Conservation (phyloP, 1,140 invertebrate species). For the Cydia pomonella region DNA sequence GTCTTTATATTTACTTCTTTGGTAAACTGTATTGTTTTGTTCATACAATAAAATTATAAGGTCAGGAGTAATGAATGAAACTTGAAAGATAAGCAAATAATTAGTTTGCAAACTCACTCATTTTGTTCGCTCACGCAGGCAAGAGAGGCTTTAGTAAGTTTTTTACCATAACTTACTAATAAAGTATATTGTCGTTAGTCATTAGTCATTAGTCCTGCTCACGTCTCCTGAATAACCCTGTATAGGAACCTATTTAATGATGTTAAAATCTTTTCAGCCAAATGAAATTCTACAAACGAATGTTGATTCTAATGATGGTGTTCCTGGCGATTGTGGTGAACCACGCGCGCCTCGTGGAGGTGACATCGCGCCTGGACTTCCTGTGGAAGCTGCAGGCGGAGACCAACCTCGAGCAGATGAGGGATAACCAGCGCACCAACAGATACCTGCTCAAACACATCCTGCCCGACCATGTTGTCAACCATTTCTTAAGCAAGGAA, state of each 20-base stretch:
- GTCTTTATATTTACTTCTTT: no score
- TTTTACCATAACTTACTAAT: no score
- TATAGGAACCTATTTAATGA: neutral
- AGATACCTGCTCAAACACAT: constrained; percentile 95
- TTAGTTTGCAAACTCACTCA: no score
- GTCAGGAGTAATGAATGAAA: no score
- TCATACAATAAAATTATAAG: no score
- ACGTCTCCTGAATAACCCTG: no score
- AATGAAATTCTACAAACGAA: constrained; percentile 87
- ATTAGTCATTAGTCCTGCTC: no score
- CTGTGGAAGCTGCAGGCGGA: constrained; percentile 97
- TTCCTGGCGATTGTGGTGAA: constrained; percentile 94
- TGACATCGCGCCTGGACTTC: constrained; percentile 95
- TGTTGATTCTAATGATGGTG: constrained; percentile 89
- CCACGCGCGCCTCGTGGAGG: constrained; percentile 94
- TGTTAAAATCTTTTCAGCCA: constrained; percentile 56
- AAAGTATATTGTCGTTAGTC: no score
- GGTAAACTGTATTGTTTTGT: no score
- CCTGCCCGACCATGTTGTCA: constrained; percentile 97
- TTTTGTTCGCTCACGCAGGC: no score
- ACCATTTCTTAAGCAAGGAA: constrained; percentile 92
- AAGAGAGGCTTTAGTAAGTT: no score
- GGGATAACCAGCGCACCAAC: constrained; percentile 92
- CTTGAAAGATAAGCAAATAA: no score
- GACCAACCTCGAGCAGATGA: constrained; percentile 94